These are phyloP conservation scores for Lutraria lutraria DNA, from an alignment of 2,888 invertebrate species.

Conservation along the genomic window DNA sequence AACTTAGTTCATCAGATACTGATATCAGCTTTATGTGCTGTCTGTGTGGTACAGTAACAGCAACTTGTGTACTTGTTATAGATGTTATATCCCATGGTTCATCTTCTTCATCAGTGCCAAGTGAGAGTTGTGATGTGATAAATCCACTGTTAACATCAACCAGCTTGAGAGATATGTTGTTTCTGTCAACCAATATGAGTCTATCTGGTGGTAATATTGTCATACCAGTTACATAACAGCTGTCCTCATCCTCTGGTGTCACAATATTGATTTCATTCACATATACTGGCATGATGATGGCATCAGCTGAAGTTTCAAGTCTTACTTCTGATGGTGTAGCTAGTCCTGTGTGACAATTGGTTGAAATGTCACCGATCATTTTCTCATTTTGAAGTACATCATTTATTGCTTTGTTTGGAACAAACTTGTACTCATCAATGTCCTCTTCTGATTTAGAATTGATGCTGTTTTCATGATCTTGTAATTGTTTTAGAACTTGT, in stretches of 20 bases:
- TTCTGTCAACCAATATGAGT: too few species aligned
- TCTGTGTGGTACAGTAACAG: background rate
- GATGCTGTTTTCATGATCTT: background rate
- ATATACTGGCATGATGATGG: background rate
- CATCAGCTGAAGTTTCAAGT: background rate
- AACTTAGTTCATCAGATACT: background rate
- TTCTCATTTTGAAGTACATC: background rate
- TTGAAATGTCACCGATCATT: background rate
- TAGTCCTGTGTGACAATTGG: background rate
- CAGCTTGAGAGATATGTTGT: too few species aligned
- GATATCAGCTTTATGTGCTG: background rate
- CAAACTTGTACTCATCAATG: conserved; percentile 6
- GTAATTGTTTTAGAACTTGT: background rate
- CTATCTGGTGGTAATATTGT: too few species aligned
- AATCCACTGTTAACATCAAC: too few species aligned
- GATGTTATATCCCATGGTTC: background rate
- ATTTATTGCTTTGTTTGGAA: background rate
- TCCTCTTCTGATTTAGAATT: background rate
- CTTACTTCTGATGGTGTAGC: background rate
- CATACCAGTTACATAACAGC: background rate
- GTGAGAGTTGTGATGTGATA: too few species aligned
- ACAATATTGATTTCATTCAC: background rate
- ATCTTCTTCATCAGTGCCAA: too few species aligned
- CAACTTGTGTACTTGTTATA: too few species aligned
- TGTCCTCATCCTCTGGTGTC: background rate